phyloP scores from a whole-genome alignment of 2,113 vertebrate species.

The Apodemus speciosus region DNA sequence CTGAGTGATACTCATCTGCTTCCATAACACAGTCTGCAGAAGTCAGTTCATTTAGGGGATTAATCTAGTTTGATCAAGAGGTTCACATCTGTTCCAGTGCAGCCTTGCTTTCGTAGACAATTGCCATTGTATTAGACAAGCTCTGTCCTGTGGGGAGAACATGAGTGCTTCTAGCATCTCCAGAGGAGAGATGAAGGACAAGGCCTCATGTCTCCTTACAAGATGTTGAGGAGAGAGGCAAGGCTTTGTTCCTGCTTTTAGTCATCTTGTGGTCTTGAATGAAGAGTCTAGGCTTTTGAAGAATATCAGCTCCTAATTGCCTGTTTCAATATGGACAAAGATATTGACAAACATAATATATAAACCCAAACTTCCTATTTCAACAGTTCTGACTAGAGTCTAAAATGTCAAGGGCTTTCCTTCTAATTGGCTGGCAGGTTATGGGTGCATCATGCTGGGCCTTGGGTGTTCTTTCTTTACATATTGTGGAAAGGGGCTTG shows the following conservation, averaged over 20 bases:
- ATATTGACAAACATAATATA: background rate
- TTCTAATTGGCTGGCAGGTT: background rate
- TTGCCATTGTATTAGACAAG: background rate
- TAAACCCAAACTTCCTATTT: background rate
- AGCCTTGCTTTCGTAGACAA: background rate
- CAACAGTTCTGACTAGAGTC: background rate
- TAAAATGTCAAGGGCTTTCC: background rate
- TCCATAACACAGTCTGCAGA: background rate
- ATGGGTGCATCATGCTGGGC: fast-evolving
- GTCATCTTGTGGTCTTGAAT: background rate
- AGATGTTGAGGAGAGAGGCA: background rate
- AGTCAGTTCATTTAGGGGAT: background rate
- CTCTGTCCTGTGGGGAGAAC: background rate
- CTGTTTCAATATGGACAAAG: background rate
- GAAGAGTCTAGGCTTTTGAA: background rate
- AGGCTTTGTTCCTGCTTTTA: background rate
- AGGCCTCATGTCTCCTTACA: too few species aligned
- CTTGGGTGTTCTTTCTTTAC: fast-evolving
- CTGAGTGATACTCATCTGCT: background rate
- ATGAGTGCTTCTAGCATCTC: background rate
- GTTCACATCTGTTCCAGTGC: background rate
- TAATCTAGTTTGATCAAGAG: background rate
- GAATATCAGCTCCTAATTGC: background rate
- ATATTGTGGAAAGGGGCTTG: background rate
- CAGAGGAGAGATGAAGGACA: background rate